A percentile compares a stretch with the other conserved stretches of the same genome.
These are phyloP conservation scores for Neomorphus geoffroyi DNA, from an alignment of 2,797 vertebrate species.

Conservation along the genomic window DNA sequence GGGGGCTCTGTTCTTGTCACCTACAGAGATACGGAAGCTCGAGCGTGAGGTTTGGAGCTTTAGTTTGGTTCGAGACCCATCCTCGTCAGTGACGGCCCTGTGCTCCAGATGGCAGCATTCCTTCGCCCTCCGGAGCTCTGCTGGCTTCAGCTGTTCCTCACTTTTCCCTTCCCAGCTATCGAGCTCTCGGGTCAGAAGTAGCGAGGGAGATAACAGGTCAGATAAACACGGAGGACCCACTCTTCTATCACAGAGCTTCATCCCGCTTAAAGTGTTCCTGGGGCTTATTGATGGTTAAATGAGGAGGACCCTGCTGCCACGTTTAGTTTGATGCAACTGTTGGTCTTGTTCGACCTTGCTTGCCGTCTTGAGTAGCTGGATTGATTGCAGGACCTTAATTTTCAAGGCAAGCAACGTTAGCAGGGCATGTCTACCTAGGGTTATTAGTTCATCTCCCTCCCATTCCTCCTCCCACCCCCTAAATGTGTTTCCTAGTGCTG, in stretches of 20 bases:
- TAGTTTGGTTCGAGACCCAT: not conserved
- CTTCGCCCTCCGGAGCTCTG: not conserved
- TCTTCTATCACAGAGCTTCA: not conserved
- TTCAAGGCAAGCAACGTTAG: not conserved
- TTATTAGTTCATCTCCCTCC: too few species aligned
- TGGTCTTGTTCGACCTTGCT: not conserved
- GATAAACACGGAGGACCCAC: accelerated
- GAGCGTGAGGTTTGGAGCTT: accelerated
- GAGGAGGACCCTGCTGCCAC: not conserved
- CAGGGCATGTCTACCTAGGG: not conserved
- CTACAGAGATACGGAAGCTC: accelerated
- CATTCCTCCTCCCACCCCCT: not conserved
- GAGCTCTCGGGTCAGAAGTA: not conserved
- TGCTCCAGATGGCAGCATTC: slow-evolving; percentile 60
- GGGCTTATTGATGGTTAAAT: not conserved
- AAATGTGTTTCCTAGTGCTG: not conserved
- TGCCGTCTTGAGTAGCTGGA: not conserved
- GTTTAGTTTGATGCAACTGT: not conserved
- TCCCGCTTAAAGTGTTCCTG: accelerated
- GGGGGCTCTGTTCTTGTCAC: not conserved
- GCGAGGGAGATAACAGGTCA: accelerated
- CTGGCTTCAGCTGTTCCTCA: not conserved
- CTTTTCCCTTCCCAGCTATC: not conserved
- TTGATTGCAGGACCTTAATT: not conserved
- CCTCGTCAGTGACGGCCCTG: not conserved